Evolutionary conservation across 1,140 invertebrate species (phyloP).

Genomic region (Dermatophagoides farinae): DNA sequence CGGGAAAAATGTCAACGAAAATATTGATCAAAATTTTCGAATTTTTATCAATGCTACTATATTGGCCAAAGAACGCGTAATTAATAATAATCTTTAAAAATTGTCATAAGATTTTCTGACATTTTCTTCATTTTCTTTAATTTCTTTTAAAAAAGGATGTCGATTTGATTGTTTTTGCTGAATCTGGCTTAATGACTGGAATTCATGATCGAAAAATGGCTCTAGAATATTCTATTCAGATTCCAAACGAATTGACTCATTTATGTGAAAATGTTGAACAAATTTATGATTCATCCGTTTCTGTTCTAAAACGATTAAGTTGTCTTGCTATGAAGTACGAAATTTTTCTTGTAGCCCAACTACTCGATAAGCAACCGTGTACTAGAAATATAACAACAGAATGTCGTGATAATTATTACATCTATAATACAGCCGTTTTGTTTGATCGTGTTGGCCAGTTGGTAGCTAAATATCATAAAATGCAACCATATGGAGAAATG

Average conservation of each 20-base stretch:
- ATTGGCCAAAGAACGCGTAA: not conserved
- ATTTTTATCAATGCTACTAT: conserved; percentile 1
- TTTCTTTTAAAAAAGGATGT: conserved; percentile 32
- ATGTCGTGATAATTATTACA: conserved; percentile 24
- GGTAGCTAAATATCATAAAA: conserved; percentile 48
- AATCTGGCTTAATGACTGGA: conserved; percentile 32
- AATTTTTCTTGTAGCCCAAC: conserved; percentile 47
- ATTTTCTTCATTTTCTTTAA: too few relatives aligned
- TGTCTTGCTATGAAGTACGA: conserved; percentile 32
- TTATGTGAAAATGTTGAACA: not conserved
- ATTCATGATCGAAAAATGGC: not conserved
- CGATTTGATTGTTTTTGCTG: conserved; percentile 65
- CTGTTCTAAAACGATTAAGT: conserved; percentile 28
- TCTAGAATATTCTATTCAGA: not conserved
- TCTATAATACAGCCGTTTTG: conserved; percentile 54
- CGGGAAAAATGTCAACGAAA: not conserved
- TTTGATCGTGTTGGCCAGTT: conserved; percentile 40
- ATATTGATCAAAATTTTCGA: conserved; percentile 8
- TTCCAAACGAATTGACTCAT: conserved; percentile 6
- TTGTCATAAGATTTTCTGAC: too few relatives aligned
- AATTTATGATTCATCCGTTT: not conserved
- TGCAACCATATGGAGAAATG: conserved; percentile 40
- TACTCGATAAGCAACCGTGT: conserved; percentile 33
- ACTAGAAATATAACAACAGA: not conserved
- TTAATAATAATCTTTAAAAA: not conserved